Evolutionary conservation across 2,888 invertebrate genomes (phyloP).

Genomic region (Drosophila merina): DNA sequence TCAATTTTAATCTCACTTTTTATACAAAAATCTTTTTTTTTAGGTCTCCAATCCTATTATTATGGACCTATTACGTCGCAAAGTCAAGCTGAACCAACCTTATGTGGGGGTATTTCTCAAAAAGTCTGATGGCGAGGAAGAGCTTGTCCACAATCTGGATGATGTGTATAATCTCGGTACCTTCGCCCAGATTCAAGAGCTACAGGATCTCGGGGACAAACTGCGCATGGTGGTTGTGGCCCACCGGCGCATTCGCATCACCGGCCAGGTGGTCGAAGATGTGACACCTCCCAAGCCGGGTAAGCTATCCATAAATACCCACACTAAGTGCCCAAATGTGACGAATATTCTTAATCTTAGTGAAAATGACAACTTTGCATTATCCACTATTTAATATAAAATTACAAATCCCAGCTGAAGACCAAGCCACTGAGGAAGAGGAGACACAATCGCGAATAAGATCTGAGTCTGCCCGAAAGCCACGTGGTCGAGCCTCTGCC

Average conservation of each 20-base stretch:
- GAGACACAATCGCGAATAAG: neutral
- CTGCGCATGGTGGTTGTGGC: conserved; percentile 97
- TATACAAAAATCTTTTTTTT: neutral
- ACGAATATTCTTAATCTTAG: conserved; percentile 71
- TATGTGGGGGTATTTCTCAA: conserved; percentile 99
- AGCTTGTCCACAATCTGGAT: conserved; percentile 91
- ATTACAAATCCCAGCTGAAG: conserved; percentile 92
- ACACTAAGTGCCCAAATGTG: conserved; percentile 47
- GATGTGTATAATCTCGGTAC: conserved; percentile 96
- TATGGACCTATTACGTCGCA: conserved; percentile 94
- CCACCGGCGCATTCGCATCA: conserved; percentile 93
- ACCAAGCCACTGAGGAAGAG: conserved; percentile 76
- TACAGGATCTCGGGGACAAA: conserved; percentile 97
- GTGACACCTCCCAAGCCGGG: conserved; percentile 85
- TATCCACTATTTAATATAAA: conserved; percentile 93
- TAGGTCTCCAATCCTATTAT: conserved; percentile 93
- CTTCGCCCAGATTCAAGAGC: conserved; percentile 98
- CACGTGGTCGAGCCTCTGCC: conserved; percentile 82
- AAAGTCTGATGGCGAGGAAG: conserved; percentile 94
- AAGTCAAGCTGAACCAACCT: conserved; percentile 97
- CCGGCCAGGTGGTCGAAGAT: conserved; percentile 91
- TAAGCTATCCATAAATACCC: conserved; percentile 32
- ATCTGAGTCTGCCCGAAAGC: conserved; percentile 83
- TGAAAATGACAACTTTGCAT: conserved; percentile 89
- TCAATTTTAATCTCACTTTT: neutral